Conservation (phyloP, 2,113 vertebrate species). For the Charina bottae region DNA sequence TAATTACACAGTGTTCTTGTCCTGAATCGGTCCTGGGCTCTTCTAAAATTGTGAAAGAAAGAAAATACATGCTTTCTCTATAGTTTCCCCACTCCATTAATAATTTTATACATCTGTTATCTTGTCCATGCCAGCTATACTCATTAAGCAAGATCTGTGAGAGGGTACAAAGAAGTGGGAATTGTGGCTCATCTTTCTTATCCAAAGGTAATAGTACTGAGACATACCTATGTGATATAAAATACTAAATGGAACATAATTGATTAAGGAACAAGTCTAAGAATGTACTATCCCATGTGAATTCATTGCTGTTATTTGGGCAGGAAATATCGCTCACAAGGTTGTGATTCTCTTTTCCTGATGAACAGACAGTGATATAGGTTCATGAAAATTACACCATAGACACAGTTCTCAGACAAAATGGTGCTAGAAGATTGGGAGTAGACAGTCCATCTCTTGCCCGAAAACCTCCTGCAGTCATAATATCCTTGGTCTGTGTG, state of each 20-base stretch:
- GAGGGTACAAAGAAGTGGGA: not conserved
- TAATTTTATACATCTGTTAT: not conserved
- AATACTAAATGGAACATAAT: not conserved
- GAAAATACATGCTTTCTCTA: not conserved
- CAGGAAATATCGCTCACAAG: not conserved
- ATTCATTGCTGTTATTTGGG: not conserved
- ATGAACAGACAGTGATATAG: not conserved
- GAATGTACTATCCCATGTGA: not conserved
- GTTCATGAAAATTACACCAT: not conserved
- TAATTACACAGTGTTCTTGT: no score
- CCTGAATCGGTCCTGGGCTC: no score
- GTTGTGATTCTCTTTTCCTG: not conserved
- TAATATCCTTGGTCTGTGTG: not conserved
- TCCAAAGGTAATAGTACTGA: not conserved
- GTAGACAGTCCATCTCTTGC: not conserved
- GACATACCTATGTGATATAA: not conserved
- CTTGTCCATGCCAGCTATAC: not conserved
- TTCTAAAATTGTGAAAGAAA: slow-evolving; percentile 2
- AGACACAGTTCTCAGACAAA: not conserved
- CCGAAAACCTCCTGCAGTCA: not conserved
- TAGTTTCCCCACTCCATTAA: not conserved
- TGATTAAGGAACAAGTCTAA: not conserved
- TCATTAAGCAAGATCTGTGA: not conserved
- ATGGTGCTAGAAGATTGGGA: not conserved
- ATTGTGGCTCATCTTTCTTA: not conserved